Conservation (phyloP, 1,140 invertebrate species). For the Palaemon carinicauda region DNA sequence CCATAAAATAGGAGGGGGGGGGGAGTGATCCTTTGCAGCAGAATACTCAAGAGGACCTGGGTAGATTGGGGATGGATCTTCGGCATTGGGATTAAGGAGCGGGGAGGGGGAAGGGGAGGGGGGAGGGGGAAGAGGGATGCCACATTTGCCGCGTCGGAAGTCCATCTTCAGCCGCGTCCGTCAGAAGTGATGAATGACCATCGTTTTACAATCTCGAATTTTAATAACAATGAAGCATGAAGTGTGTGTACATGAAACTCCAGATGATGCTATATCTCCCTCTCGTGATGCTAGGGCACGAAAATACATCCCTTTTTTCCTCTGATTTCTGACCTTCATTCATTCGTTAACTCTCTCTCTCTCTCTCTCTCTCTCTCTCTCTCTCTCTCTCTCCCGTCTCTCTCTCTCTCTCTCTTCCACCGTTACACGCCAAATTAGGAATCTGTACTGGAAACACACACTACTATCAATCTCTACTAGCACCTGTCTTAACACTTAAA, state of each 20-base stretch:
- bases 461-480: too few species aligned
- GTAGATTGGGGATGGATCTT: not conserved
- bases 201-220: conserved; percentile 23
- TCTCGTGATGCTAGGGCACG: not conserved
- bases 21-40: not conserved
- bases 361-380: not conserved
- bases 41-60: not conserved
- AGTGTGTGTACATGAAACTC: not conserved
- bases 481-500: too few species aligned
- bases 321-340: not conserved
- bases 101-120: too few species aligned
- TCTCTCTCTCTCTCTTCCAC: not conserved
- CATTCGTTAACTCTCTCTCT: not conserved
- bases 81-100: too few species aligned
- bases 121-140: not conserved
- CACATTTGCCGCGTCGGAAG: conserved; percentile 11
- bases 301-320: not conserved
- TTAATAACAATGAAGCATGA: conserved; percentile 31
- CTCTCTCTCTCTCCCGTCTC: not conserved
- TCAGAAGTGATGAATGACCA: conserved; percentile 12
- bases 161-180: conserved; percentile 10
- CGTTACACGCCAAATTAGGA: not conserved
- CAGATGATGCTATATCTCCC: not conserved
- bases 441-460: too few species aligned
- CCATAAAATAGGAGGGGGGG: not conserved